Conservation (phyloP, 2,797 vertebrate species). For the Lagorchestes hirsutus region DNA sequence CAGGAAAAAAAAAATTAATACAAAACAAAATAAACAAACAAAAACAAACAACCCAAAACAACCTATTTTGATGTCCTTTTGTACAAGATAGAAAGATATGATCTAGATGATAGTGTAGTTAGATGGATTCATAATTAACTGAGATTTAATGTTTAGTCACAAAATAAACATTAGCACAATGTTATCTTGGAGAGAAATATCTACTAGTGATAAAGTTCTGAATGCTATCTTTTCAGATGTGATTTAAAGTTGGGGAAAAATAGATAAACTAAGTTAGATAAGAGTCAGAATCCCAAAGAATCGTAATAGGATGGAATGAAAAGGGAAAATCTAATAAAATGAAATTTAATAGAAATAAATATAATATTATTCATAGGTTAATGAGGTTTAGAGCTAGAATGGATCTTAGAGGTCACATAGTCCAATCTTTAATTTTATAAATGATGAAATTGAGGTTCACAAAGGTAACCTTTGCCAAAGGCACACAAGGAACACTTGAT, state of each 20-base stretch:
- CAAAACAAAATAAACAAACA: too few species aligned
- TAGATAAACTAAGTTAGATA: background rate
- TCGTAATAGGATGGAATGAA: background rate
- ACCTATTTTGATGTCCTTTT: background rate
- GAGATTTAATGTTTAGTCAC: too few species aligned
- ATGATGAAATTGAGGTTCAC: background rate
- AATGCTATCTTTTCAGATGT: background rate
- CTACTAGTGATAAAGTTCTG: background rate
- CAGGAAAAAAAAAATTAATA: too few species aligned
- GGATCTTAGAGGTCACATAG: background rate
- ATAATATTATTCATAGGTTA: background rate
- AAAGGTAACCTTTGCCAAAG: background rate
- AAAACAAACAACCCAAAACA: too few species aligned
- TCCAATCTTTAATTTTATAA: background rate
- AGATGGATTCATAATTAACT: background rate
- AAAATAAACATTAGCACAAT: background rate
- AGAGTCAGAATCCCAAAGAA: background rate
- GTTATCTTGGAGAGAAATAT: background rate
- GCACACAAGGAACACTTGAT: background rate
- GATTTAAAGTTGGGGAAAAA: background rate
- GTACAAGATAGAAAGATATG: background rate
- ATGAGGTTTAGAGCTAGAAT: background rate
- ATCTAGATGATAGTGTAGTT: background rate
- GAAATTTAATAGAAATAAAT: background rate
- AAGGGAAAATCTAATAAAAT: background rate